Conservation (phyloP, 2,888 invertebrate species). For the Drosophila phalerata region DNA sequence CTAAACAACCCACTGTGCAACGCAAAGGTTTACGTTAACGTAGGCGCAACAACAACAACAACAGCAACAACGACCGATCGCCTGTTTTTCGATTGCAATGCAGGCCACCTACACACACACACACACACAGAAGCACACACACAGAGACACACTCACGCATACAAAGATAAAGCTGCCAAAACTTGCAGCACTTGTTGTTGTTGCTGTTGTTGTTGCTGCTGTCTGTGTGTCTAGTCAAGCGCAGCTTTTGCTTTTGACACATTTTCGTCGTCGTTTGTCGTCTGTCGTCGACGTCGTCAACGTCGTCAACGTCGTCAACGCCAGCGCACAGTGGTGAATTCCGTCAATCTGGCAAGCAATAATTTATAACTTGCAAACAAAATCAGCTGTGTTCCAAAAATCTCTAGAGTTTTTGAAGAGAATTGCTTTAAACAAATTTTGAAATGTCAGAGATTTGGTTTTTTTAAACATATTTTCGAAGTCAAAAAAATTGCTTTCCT, state of each 20-base stretch:
- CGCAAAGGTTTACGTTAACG: constrained; percentile 19
- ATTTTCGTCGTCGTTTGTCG: constrained; percentile 48
- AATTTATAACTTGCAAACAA: too few relatives aligned
- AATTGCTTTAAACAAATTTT: too few relatives aligned
- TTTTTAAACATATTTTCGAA: too few relatives aligned
- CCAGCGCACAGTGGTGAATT: neutral
- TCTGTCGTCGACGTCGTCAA: constrained; percentile 17
- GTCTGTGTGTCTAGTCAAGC: constrained; percentile 48
- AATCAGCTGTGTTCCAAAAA: too few relatives aligned
- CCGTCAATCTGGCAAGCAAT: too few relatives aligned
- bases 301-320: constrained; percentile 8
- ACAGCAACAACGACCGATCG: constrained; percentile 17
- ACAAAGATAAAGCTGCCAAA: constrained; percentile 27
- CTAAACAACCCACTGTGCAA: neutral
- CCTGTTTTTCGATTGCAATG: constrained; percentile 38
- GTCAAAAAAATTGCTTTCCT: too few relatives aligned
- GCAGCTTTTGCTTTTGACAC: constrained; percentile 77
- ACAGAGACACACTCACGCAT: constrained; percentile 12
- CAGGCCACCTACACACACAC: constrained; percentile 39
- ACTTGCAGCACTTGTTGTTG: constrained; percentile 42
- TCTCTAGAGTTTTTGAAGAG: too few relatives aligned
- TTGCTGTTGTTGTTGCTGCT: constrained; percentile 2
- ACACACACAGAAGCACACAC: constrained; percentile 22
- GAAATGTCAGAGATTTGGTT: too few relatives aligned
- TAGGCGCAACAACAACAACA: constrained; percentile 7